phyloP scores from a whole-genome alignment of 92 coral and sea anemone genomes.

The Actinernus sp. region DNA sequence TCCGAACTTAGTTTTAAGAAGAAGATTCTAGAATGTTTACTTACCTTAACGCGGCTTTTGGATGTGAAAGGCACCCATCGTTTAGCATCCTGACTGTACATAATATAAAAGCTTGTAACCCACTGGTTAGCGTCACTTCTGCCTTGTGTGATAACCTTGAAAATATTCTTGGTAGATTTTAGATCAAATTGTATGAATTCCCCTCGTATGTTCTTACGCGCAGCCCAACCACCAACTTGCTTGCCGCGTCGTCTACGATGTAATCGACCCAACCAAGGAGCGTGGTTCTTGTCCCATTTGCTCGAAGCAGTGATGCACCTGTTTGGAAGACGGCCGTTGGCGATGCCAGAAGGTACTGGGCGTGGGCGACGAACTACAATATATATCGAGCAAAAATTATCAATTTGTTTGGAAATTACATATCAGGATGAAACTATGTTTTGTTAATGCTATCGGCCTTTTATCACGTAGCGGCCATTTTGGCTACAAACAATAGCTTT shows the following conservation, averaged over 20 bases:
- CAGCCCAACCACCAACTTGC: constrained; percentile 9
- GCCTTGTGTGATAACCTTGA: constrained; percentile 32
- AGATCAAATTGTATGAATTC: constrained; percentile 71
- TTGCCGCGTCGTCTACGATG: neutral
- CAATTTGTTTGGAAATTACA: no score
- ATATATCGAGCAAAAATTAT: no score
- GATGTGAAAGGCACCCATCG: constrained; percentile 12
- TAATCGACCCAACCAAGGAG: neutral
- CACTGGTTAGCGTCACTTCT: constrained; percentile 32
- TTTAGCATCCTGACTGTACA: constrained; percentile 18
- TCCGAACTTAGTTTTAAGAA: no score
- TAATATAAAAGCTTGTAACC: constrained; percentile 10
- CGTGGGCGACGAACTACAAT: constrained; percentile 41
- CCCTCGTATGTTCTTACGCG: constrained; percentile 70
- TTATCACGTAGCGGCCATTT: no score
- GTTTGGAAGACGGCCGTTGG: constrained; percentile 66
- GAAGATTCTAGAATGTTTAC: no score
- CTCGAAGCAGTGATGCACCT: constrained; percentile 71
- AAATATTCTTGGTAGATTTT: constrained; percentile 4
- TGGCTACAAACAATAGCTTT: no score
- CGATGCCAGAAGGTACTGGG: constrained; percentile 45
- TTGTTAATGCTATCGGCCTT: no score
- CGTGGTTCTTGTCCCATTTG: constrained; percentile 66
- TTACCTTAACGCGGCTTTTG: constrained; percentile 7
- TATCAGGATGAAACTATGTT: no score